Evolutionary conservation across 2,113 vertebrate species (phyloP), one percentile per base, ranked within the genome.

Genomic region (Manacus vitellinus): DNA sequence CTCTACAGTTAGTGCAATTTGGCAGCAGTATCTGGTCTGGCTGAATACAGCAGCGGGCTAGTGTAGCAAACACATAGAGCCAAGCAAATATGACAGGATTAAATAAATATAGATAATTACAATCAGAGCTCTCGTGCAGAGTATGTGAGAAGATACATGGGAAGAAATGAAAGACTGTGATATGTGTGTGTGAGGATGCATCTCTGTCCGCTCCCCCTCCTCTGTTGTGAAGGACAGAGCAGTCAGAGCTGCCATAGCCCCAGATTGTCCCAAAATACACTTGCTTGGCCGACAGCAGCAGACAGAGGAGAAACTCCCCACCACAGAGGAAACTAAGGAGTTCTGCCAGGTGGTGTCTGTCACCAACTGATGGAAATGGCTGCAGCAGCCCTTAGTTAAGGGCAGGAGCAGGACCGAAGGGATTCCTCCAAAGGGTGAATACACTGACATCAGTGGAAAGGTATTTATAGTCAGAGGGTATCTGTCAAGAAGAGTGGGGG

Each of bases 251-350:
- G 54, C 62, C 5, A 4, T 44, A 39, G 21, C 12, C 63, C 51
- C 4, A 1, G 11, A 27, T 4, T 33, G 19, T 59, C 77, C 80
- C 22, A 14, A 37, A 59, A 28, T 18, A 28, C 2, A 0, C 46
- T 61, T 24, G 41, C 24, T 39, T n/a, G 59, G 41, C n/a, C 0
- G 0, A 8, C 8, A 46, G 51, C 31, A 62, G 92, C 67, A 62
- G 81, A 55, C 35, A 12, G 44, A 68, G 76, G 41, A 80, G 59
- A 39, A 73, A 31, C 0, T 46, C 3, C 59, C 14, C 37, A 5
- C 2, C 16, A 9, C 1, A 0, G 58, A 47, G 52, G 39, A 41
- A 39, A 22, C 1, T 9, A 4, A 58, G 43, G 44, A 30, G 21
- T 25, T 87, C 68, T 91, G 65, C 51, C 25, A 3, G 44, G 44